phyloP scores from a whole-genome alignment of 2,797 vertebrate species.

The Sparidentex hasta region DNA sequence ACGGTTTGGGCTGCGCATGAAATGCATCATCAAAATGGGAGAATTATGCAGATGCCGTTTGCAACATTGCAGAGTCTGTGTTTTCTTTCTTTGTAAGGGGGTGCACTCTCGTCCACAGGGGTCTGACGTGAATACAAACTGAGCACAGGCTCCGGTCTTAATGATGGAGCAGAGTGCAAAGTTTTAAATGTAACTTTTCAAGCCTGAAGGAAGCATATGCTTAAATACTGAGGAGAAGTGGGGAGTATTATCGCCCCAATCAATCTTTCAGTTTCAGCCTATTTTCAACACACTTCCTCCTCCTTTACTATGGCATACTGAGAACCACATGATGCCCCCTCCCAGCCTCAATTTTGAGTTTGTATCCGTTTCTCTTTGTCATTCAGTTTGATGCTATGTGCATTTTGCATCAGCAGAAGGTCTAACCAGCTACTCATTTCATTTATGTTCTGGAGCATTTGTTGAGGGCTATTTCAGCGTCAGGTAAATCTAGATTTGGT shows the following conservation, averaged over 20 bases:
- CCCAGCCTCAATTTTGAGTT: background rate
- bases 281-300: background rate
- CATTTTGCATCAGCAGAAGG: background rate
- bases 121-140: constrained; percentile 28
- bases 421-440: too few relatives aligned
- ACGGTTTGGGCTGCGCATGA: constrained; percentile 53
- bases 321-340: background rate
- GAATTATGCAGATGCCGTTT: constrained; percentile 70
- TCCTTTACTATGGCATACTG: background rate
- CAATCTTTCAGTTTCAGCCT: background rate
- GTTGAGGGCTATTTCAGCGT: background rate
- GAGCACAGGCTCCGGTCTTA: background rate
- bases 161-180: background rate
- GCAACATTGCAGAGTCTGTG: constrained; percentile 60
- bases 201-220: background rate
- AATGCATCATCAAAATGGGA: constrained; percentile 74
- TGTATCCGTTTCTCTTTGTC: background rate
- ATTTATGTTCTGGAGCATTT: background rate
- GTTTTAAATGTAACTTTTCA: constrained; percentile 33
- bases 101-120: constrained; percentile 2
- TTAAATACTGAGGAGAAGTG: background rate
- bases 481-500: background rate
- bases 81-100: constrained; percentile 40
- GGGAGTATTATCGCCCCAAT: background rate
- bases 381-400: background rate